Percentiles rank a stretch among this genome's conserved stretches.
Conservation (phyloP, 2,888 invertebrate genomes). For the Strigamia crassipes region DNA sequence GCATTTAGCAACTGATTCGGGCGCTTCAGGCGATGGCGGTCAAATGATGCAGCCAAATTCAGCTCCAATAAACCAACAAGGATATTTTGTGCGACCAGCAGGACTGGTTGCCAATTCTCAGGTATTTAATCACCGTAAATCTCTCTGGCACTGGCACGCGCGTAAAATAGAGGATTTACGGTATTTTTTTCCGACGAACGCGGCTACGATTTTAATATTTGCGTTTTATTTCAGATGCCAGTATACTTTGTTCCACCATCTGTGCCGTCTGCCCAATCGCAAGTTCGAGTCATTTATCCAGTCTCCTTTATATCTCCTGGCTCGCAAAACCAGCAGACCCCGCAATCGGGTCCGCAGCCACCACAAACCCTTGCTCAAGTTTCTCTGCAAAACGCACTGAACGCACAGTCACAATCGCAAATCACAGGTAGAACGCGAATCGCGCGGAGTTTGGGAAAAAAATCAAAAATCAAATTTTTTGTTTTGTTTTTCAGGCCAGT, state of each 20-base stretch:
- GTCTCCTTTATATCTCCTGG: slow-evolving; percentile 16
- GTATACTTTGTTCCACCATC: slow-evolving; percentile 47
- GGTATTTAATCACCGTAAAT: too few species aligned
- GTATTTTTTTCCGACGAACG: too few species aligned
- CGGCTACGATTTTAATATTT: too few species aligned
- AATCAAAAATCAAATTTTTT: too few species aligned
- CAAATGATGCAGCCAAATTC: slow-evolving; percentile 44
- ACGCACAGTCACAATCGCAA: slow-evolving; percentile 43
- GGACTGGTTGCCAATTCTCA: slow-evolving; percentile 47
- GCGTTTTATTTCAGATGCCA: slow-evolving; percentile 49
- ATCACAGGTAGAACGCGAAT: slow-evolving; percentile 2
- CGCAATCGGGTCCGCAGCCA: slow-evolving; percentile 46
- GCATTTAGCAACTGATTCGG: slow-evolving; percentile 43
- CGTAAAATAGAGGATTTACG: too few species aligned
- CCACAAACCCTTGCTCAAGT: slow-evolving; percentile 42
- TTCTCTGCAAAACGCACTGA: slow-evolving; percentile 26
- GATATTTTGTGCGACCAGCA: slow-evolving; percentile 47
- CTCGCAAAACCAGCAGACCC: slow-evolving; percentile 47
- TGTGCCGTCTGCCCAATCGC: slow-evolving; percentile 45
- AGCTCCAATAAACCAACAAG: slow-evolving; percentile 36
- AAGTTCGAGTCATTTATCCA: slow-evolving; percentile 45
- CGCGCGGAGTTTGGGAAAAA: too few species aligned
- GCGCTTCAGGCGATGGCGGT: slow-evolving; percentile 45
- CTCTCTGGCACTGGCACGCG: too few species aligned
- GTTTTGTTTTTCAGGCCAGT: slow-evolving; percentile 46